Base-by-base conservation (phyloP, 1,140 invertebrate genomes). In the Zophobas morio region DNA sequence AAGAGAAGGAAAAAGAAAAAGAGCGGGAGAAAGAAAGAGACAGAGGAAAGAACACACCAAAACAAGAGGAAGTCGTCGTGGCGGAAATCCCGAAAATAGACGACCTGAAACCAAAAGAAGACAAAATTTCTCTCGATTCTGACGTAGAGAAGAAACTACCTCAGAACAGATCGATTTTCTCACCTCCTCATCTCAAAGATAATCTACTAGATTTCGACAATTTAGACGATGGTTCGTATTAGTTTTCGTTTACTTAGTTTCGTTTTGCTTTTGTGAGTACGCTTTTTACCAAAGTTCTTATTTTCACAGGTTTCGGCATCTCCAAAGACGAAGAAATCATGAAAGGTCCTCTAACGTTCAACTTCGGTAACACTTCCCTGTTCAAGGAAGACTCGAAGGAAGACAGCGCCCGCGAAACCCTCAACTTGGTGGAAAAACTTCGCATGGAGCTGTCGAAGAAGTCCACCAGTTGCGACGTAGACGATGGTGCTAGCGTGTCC, bases 371-470 rank as follows among this genome's bases (percentile, higher is more conserved):
- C 54, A 87, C 88, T 53, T 88, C 89, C n/a, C 88, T 93, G 75
- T 92, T 93, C 78, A 93, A 93, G 82, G 93, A 94, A 81, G 93
- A 94, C 83, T 91, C 92, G n/a, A 94, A 94, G 84, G 94, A 93
- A 78, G 91, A 93, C 75, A 92, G 89, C 81, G 93, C 93, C 0
- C 87, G 92, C 51, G 94, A 94, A 87, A 95, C 94, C 0, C 85
- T 94, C 36, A 92, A 94, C 87, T 85, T 96, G 20, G 93, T 96
- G 4, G 93, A 95, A 79, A 94, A 95, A 84, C 85, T 95, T 8
- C 86, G 94, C 70, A 90, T 94, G 88, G 90, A 90, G 71, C 85
- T 92, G 78, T 90, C 90, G 6, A 91, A 91, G 78, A 93, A 92
- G 83, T 90, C 90, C 5, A 89, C 88, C 6, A 84, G 84, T 70